These are phyloP conservation scores for Pelmatolapia mariae DNA, from an alignment of 2,113 vertebrate genomes.

Conservation along the genomic window DNA sequence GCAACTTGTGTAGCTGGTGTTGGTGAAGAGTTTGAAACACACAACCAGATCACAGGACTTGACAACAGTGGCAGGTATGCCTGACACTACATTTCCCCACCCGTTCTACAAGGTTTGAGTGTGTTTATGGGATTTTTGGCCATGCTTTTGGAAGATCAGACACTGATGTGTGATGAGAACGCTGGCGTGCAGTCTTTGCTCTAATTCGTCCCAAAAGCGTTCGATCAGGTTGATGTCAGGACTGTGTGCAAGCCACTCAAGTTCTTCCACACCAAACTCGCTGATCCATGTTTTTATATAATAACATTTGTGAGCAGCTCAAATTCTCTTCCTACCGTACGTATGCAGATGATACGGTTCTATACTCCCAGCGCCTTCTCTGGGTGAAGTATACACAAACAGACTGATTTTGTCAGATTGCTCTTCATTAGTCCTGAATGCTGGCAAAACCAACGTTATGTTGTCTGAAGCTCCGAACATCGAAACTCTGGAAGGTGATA, in stretches of 20 bases:
- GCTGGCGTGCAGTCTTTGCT: rapidly evolving
- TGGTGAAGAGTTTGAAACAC: neutral
- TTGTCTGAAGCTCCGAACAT: neutral
- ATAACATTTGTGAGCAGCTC: neutral
- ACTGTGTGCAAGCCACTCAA: neutral
- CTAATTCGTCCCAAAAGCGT: neutral
- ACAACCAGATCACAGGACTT: neutral
- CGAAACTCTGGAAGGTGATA: neutral
- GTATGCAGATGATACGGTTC: neutral
- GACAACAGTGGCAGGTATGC: neutral
- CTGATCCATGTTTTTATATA: neutral
- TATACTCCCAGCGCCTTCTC: rapidly evolving
- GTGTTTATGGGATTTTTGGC: neutral
- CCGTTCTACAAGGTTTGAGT: neutral
- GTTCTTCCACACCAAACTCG: neutral
- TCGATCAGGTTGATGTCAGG: neutral
- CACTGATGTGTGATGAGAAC: neutral
- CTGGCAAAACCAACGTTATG: neutral
- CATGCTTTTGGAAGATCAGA: neutral
- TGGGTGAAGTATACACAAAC: neutral
- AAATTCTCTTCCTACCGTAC: neutral
- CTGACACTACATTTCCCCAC: neutral
- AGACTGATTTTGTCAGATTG: neutral
- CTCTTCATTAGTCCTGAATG: neutral
- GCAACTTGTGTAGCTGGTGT: neutral